Percentiles rank a stretch among this genome's conserved stretches.
phyloP scores from a whole-genome alignment of 1,140 invertebrate genomes.

The Phocides pigmalion region DNA sequence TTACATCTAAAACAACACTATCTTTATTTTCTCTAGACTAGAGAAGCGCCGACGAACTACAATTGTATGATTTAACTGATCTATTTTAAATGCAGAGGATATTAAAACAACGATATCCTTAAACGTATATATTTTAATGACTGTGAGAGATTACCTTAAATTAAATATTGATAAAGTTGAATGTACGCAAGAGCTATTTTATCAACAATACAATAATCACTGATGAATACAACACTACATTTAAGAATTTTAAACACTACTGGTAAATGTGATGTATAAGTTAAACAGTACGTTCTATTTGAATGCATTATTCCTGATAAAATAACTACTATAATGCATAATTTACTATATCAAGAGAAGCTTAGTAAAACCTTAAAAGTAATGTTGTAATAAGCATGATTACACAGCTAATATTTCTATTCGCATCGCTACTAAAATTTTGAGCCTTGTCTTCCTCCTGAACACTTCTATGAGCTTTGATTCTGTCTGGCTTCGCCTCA shows the following conservation, averaged over 20 bases:
- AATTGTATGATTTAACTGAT: too few species aligned
- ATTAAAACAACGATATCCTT: conserved; percentile 33
- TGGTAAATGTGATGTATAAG: conserved; percentile 14
- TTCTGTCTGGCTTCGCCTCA: conserved; percentile 64
- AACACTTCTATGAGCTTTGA: conserved; percentile 65
- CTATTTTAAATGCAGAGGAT: too few species aligned
- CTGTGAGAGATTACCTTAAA: conserved; percentile 63
- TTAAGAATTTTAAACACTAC: conserved; percentile 24
- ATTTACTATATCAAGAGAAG: conserved; percentile 46
- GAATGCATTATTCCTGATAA: conserved; percentile 11
- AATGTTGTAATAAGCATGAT: conserved; percentile 41
- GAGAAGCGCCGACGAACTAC: too few species aligned
- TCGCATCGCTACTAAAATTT: conserved; percentile 40
- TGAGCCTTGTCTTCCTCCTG: conserved; percentile 49
- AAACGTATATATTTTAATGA: conserved; percentile 73
- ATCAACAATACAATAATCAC: conserved; percentile 27
- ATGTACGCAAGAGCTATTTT: conserved; percentile 29
- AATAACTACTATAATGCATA: conserved; percentile 40
- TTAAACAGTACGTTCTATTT: conserved; percentile 3
- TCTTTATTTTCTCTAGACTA: too few species aligned
- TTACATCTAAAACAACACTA: too few species aligned
- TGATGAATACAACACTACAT: not conserved
- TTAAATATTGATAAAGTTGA: conserved; percentile 44
- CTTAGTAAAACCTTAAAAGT: conserved; percentile 27
- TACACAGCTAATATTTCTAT: conserved; percentile 44